Percentiles rank a stretch among this genome's conserved stretches.
Conservation (phyloP, 2,113 vertebrate genomes). For the Cercocebus atys region DNA sequence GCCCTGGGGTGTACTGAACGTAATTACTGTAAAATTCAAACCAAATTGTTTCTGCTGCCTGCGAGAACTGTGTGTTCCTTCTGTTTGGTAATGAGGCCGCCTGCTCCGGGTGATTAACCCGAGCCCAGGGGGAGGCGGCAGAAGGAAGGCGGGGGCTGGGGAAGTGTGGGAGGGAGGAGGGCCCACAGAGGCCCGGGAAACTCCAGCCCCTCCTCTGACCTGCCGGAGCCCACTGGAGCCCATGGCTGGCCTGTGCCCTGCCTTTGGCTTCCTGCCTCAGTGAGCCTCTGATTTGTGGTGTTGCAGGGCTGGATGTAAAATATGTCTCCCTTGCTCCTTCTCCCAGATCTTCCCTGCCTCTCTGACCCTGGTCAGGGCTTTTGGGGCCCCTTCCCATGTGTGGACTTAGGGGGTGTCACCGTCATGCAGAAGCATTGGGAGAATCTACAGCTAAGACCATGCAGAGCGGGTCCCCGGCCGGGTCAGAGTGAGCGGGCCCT, state of each 20-base stretch:
- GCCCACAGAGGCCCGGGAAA: accelerated
- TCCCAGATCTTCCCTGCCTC: background rate
- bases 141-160: background rate
- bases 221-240: accelerated
- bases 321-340: background rate
- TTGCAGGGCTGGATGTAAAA: background rate
- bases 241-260: background rate
- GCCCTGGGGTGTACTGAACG: background rate
- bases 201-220: background rate
- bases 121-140: background rate
- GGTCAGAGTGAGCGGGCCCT: no score
- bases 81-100: background rate
- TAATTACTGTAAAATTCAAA: background rate
- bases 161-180: background rate
- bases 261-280: background rate
- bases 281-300: slow-evolving; percentile 14
- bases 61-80: background rate
- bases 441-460: background rate
- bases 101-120: slow-evolving; percentile 5
- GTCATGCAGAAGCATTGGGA: no score
- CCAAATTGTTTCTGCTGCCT: background rate
- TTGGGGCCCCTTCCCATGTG: accelerated
- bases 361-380: no score
- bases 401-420: background rate
- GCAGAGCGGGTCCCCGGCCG: no score